Evolutionary conservation across 1,140 invertebrate species (phyloP).

Genomic region (Drosophila bocki): DNA sequence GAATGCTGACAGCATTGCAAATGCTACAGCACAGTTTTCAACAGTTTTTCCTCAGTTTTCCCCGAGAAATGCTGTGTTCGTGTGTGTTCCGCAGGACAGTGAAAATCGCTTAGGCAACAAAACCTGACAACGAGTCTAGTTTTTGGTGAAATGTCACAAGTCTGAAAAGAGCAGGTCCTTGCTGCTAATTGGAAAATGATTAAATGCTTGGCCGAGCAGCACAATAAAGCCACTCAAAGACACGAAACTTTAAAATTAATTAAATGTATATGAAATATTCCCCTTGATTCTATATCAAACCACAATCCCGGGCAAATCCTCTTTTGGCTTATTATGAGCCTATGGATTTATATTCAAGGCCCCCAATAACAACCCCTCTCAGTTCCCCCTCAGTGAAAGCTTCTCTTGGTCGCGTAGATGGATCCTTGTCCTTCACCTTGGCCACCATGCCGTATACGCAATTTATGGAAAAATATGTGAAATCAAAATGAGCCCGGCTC

Average conservation of each 20-base stretch:
- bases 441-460: slow-evolving; percentile 50
- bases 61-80: slow-evolving; percentile 12
- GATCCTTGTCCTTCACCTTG: slow-evolving; percentile 55
- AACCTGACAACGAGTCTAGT: slow-evolving; percentile 36
- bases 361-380: not conserved
- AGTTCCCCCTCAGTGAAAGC: not conserved
- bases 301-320: not conserved
- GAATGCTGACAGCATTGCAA: slow-evolving; percentile 31
- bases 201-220: slow-evolving; percentile 17
- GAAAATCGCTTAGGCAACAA: slow-evolving; percentile 56
- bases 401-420: slow-evolving; percentile 10
- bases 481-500: slow-evolving; percentile 21
- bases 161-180: not conserved
- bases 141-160: slow-evolving; percentile 31
- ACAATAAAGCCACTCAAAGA: slow-evolving; percentile 11
- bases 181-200: slow-evolving; percentile 40
- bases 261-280: not conserved
- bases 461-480: slow-evolving; percentile 41
- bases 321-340: not conserved
- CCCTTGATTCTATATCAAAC: not conserved
- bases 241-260: not conserved
- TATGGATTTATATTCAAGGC: slow-evolving; percentile 21
- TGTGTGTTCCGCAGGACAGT: slow-evolving; percentile 14
- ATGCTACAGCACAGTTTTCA: slow-evolving; percentile 5
- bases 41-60: slow-evolving; percentile 10